These are phyloP conservation scores for Amphiduros pacificus DNA, from an alignment of 2,888 invertebrate genomes.

Conservation along the genomic window DNA sequence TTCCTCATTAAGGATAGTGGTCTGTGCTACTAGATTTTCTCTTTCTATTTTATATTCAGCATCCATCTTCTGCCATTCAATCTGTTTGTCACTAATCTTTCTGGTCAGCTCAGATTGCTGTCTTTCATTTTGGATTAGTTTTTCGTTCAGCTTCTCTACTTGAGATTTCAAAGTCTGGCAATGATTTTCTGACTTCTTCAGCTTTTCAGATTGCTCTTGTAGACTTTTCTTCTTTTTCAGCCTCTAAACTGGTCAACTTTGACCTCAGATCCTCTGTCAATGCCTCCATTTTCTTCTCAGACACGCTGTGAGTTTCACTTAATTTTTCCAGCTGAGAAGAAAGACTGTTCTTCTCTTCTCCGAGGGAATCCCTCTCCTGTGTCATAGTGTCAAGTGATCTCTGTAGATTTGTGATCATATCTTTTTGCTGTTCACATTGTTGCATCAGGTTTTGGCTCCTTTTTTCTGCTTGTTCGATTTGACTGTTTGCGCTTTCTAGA, in stretches of 20 bases:
- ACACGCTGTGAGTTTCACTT: background rate
- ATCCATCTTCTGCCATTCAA: no score
- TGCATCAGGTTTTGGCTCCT: no score
- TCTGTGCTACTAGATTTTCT: no score
- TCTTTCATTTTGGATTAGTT: no score
- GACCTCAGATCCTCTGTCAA: background rate
- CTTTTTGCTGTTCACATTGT: background rate
- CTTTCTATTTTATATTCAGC: no score
- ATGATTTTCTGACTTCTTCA: no score
- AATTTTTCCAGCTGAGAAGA: background rate
- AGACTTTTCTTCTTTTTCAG: background rate
- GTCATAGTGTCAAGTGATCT: background rate
- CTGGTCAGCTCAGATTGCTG: no score
- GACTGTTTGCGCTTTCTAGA: background rate
- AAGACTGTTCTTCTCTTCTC: background rate
- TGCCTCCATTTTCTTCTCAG: background rate
- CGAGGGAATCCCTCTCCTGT: background rate
- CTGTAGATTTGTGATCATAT: background rate
- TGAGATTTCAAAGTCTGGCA: no score
- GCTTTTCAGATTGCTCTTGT: no score
- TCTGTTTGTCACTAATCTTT: no score
- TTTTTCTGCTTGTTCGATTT: background rate
- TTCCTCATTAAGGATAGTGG: no score
- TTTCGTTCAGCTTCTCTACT: no score
- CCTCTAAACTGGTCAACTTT: background rate